These are phyloP conservation scores for Carterocephalus palaemon DNA, from an alignment of 2,888 invertebrate species.

Conservation along the genomic window DNA sequence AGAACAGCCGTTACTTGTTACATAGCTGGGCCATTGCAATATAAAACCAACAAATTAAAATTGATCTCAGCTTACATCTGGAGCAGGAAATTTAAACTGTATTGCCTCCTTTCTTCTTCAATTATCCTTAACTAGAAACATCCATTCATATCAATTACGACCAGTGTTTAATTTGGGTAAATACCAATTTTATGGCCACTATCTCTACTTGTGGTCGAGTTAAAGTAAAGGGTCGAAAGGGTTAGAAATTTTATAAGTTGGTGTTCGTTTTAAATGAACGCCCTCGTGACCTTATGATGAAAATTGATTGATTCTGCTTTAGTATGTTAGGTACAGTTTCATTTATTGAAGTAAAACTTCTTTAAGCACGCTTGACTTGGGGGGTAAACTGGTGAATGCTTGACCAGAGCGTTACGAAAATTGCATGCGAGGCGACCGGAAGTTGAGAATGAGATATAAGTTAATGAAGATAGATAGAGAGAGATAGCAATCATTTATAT, in stretches of 20 bases:
- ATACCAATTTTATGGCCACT: conserved; percentile 72
- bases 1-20: too few species aligned
- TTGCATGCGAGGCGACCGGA: too few species aligned
- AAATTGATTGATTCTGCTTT: conserved; percentile 23
- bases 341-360: too few species aligned
- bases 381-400: too few species aligned
- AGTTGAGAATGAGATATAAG: too few species aligned
- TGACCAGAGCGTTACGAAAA: too few species aligned
- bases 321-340: background rate
- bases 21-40: too few species aligned
- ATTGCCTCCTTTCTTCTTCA: conserved; percentile 47
- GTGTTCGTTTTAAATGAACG: conserved; percentile 39
- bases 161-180: conserved; percentile 70
- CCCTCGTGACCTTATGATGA: conserved; percentile 38
- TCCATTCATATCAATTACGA: conserved; percentile 76
- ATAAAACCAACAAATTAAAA: background rate
- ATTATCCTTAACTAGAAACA: conserved; percentile 72
- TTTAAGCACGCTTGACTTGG: too few species aligned
- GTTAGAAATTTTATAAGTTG: conserved; percentile 62
- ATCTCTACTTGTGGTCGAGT: conserved; percentile 58
- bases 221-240: conserved; percentile 49
- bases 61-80: conserved; percentile 8
- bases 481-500: too few species aligned
- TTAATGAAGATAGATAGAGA: too few species aligned
- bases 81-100: conserved; percentile 11